A percentile compares a stretch with the other conserved stretches of the same genome.
phyloP scores from a whole-genome alignment of 2,797 vertebrate species.

The Lacerta bilineata region DNA sequence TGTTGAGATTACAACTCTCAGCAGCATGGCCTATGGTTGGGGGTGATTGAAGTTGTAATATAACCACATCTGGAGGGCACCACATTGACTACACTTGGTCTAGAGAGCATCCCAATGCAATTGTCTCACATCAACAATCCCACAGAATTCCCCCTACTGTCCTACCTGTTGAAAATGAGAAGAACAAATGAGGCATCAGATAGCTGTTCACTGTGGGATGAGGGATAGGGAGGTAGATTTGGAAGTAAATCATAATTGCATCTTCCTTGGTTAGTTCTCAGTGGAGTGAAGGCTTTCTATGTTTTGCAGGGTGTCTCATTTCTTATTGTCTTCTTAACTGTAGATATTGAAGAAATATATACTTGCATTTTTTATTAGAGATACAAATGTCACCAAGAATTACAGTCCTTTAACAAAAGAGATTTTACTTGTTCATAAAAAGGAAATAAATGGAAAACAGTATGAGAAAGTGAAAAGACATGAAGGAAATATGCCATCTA shows the following conservation, averaged over 20 bases:
- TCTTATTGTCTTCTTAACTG: slow-evolving; percentile 33
- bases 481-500: slow-evolving; percentile 41
- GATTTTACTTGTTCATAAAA: neutral
- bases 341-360: slow-evolving; percentile 13
- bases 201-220: neutral
- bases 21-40: no score
- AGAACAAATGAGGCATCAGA: slow-evolving; percentile 7
- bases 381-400: neutral
- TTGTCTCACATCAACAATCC: no score
- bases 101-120: neutral
- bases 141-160: neutral
- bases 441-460: slow-evolving; percentile 12
- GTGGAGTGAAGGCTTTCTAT: slow-evolving; percentile 1
- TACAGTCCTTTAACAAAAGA: neutral
- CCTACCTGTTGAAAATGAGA: neutral
- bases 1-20: no score
- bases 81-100: neutral
- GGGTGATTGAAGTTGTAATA: no score
- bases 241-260: neutral
- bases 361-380: neutral
- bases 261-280: neutral
- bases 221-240: neutral
- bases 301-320: slow-evolving; percentile 9
- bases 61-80: neutral
- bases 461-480: neutral